Base-by-base conservation (phyloP, 2,888 invertebrate species). In the Zygogramma bicolorata region DNA sequence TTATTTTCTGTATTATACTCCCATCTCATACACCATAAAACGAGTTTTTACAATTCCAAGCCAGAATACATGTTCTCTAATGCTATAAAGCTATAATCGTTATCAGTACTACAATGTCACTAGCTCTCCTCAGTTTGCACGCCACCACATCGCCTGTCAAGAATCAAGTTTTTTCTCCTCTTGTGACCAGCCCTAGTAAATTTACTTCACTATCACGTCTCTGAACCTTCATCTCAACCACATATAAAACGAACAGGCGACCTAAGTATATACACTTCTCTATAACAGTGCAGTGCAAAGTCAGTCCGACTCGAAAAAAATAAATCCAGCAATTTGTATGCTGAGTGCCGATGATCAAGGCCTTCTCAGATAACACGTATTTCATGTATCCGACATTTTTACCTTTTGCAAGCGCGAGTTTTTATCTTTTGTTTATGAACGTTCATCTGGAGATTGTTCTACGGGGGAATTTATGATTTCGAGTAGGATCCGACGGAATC, bases 261-360 rank as follows among this genome's bases (percentile, higher is more conserved):
- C 59, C n/a, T n/a, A n/a, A 67, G 61, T 20, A 38, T 46, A 65
- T 67, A 65, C 70, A 65, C 61, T 66, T 72, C 63, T 49, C 73
- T 75, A 74, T 77, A 77, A 71, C 70, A 60, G 75, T 73, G 29
- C 69, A 68, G 61, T 68, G 73, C 68, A 71, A 70, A 79, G 73
- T 62, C 69, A 68, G 57, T 75, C 70, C 70, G 49, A 75, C 73
- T 59, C 72, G 77, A 82, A 82, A 81, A 81, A 80, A 80, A 79
- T 78, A 82, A 84, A 84, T 82, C 80, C 78, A 80, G 79, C 81
- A 77, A 84, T 85, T 84, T 84, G 84, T 84, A 84, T 84, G 83
- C 84, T 81, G 73, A 81, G 81, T 82, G 82, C 75, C 79, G 80
- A 81, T 82, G 81, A 83, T 82, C 84, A 81, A 82, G 84, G 82